phyloP scores from a whole-genome alignment of 2,797 vertebrate genomes.

The Streptopelia turtur region DNA sequence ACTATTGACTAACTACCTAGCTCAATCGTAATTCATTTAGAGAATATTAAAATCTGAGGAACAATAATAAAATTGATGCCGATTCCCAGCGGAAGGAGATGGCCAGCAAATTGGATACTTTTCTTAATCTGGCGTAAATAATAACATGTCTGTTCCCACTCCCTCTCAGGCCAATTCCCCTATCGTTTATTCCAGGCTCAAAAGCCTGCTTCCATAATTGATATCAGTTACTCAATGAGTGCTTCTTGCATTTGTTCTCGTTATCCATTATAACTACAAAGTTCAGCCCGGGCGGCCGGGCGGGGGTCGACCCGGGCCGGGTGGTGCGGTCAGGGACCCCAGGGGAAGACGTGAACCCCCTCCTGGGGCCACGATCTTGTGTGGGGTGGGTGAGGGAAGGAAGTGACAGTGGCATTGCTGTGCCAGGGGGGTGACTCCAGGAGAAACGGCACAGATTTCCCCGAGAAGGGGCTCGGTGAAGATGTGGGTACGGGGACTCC shows the following conservation, averaged over 20 bases:
- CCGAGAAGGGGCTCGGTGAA: neutral
- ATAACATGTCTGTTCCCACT: slow-evolving; percentile 83
- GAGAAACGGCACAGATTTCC: neutral
- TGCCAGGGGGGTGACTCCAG: neutral
- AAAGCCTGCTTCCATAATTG: slow-evolving; percentile 81
- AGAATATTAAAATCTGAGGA: slow-evolving; percentile 85
- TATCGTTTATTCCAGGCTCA: slow-evolving; percentile 86
- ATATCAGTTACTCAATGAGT: slow-evolving; percentile 81
- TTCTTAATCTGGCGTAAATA: slow-evolving; percentile 91
- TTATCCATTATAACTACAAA: slow-evolving; percentile 74
- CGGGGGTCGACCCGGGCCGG: neutral
- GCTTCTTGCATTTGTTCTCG: slow-evolving; percentile 75
- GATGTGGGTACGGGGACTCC: neutral
- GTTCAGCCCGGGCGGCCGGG: slow-evolving; percentile 41
- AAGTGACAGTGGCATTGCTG: neutral
- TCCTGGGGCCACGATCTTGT: neutral
- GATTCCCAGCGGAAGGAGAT: slow-evolving; percentile 81
- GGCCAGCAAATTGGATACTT: slow-evolving; percentile 84
- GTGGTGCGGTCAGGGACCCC: neutral
- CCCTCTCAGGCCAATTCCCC: slow-evolving; percentile 84
- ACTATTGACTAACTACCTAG: slow-evolving; percentile 85
- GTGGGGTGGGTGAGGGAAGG: rapidly evolving
- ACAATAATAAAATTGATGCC: slow-evolving; percentile 85
- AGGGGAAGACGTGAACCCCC: neutral
- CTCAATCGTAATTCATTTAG: slow-evolving; percentile 85